These are phyloP conservation scores for Eristalis tenax DNA, from an alignment of 2,888 invertebrate species.

Conservation along the genomic window DNA sequence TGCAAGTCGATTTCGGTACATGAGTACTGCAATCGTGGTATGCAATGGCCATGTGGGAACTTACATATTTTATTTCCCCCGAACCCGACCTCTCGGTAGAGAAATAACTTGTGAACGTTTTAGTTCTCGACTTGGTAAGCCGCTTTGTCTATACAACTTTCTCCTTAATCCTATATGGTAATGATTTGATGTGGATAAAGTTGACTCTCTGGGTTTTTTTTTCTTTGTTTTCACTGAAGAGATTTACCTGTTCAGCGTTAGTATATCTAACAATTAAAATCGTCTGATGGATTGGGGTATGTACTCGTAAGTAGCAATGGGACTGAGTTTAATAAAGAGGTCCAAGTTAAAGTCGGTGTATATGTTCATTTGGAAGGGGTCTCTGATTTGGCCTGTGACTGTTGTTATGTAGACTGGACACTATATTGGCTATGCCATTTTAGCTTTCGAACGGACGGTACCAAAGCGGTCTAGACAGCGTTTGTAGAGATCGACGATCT, in stretches of 20 bases:
- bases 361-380: too few relatives aligned
- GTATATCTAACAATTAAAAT: not conserved
- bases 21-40: constrained; percentile 60
- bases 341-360: too few relatives aligned
- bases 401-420: too few relatives aligned
- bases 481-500: too few relatives aligned
- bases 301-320: too few relatives aligned
- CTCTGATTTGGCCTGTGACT: too few relatives aligned
- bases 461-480: too few relatives aligned
- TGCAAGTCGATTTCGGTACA: constrained; percentile 56
- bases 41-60: constrained; percentile 52
- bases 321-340: too few relatives aligned
- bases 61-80: constrained; percentile 20
- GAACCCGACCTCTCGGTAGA: constrained; percentile 16
- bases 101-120: constrained; percentile 29
- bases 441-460: too few relatives aligned
- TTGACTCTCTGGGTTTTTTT: constrained; percentile 4
- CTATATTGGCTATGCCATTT: too few relatives aligned
- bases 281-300: too few relatives aligned
- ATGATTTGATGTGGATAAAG: constrained; percentile 41
- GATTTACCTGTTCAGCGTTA: not conserved
- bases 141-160: constrained; percentile 65
- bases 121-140: constrained; percentile 52
- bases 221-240: not conserved
- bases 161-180: constrained; percentile 61